Percentiles rank a stretch among this genome's conserved stretches.
These are phyloP conservation scores for Cyphomyrus discorhynchus DNA, from an alignment of 2,113 vertebrate species.

Conservation along the genomic window DNA sequence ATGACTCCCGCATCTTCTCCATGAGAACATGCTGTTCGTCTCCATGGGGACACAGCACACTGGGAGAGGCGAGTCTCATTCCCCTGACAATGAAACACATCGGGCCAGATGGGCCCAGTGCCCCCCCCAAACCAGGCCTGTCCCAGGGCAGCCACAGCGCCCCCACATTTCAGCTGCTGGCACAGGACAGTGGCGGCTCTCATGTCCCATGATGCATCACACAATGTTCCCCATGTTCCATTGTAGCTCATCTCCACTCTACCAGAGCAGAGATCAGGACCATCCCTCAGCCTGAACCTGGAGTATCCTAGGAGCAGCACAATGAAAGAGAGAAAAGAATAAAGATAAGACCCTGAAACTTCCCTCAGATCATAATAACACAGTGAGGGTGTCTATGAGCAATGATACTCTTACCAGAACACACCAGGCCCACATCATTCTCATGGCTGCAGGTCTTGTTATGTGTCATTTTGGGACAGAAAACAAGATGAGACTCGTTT, in stretches of 20 bases:
- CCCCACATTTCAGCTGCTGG: conserved; percentile 37
- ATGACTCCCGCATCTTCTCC: conserved; percentile 27
- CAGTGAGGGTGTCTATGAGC: neutral
- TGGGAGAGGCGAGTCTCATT: conserved; percentile 27
- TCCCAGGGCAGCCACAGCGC: conserved; percentile 24
- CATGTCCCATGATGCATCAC: conserved; percentile 31
- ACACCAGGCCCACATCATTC: conserved; percentile 22
- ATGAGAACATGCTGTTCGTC: conserved; percentile 9
- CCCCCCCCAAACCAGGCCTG: conserved; percentile 28
- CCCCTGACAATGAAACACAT: conserved; percentile 36
- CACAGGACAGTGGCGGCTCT: conserved; percentile 36
- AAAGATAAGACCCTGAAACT: neutral
- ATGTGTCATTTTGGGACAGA: conserved; percentile 6
- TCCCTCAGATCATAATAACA: neutral
- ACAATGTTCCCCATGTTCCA: conserved; percentile 10
- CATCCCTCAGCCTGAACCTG: neutral
- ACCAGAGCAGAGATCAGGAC: conserved; percentile 22
- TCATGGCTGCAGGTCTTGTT: conserved; percentile 12
- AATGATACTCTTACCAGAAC: conserved; percentile 19
- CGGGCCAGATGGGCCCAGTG: conserved; percentile 25
- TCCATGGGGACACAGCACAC: conserved; percentile 6
- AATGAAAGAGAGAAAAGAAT: neutral
- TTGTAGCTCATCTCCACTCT: conserved; percentile 5
- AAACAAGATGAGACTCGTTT: conserved; percentile 20
- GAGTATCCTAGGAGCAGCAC: neutral